These are phyloP conservation scores for Drosophila sordidula DNA, from an alignment of 2,888 invertebrate species.

Conservation along the genomic window DNA sequence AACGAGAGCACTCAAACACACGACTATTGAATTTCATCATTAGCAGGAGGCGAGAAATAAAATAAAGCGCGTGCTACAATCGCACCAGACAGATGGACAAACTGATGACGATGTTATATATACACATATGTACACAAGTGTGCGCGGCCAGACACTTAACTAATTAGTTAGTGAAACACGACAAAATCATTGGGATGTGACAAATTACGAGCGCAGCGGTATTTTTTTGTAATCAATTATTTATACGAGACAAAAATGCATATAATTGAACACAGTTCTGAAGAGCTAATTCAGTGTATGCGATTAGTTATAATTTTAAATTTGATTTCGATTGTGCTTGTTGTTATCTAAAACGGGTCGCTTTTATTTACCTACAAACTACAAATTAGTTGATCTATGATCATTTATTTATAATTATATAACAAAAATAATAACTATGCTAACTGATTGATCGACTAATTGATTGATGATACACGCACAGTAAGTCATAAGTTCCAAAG, in stretches of 20 bases:
- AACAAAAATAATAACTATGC: neutral
- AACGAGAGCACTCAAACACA: conserved; percentile 17
- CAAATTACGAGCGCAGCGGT: conserved; percentile 5
- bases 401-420: neutral
- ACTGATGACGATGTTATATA: conserved; percentile 11
- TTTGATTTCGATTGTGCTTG: neutral
- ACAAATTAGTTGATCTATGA: neutral
- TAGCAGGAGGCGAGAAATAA: conserved; percentile 44
- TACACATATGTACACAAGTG: neutral
- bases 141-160: conserved; percentile 1
- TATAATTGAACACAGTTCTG: neutral
- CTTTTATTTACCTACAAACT: neutral
- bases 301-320: neutral
- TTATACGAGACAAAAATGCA: neutral
- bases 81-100: conserved; percentile 36
- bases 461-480: neutral
- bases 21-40: conserved; percentile 55
- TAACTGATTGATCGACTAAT: neutral
- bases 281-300: neutral
- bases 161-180: neutral
- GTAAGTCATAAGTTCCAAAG: neutral
- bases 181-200: neutral
- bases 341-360: neutral
- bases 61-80: conserved; percentile 7
- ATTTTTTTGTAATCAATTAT: conserved; percentile 24